A percentile compares a stretch with the other conserved stretches of the same genome.
Conservation (phyloP, 2,113 vertebrate species). For the Delphinapterus leucas region DNA sequence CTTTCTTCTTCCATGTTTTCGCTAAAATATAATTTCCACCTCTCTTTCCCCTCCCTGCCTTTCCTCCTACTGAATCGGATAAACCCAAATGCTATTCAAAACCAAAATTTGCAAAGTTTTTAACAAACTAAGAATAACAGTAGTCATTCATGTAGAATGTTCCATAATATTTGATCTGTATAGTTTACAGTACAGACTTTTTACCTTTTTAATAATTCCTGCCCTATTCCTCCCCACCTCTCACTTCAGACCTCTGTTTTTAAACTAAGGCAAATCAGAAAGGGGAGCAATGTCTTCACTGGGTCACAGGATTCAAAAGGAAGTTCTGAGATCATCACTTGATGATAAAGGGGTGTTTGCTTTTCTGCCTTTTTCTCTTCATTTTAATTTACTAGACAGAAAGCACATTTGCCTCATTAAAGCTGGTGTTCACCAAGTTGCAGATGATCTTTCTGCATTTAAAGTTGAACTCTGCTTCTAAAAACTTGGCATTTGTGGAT, state of each 20-base stretch:
- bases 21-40: background rate
- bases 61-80: background rate
- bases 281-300: background rate
- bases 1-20: slow-evolving; percentile 10
- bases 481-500: background rate
- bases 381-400: background rate
- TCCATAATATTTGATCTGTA: background rate
- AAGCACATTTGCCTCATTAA: slow-evolving; percentile 5
- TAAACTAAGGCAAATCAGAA: background rate
- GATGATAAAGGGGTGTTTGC: background rate
- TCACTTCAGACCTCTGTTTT: background rate
- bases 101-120: background rate
- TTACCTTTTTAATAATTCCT: background rate
- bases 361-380: background rate
- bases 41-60: background rate
- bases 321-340: background rate
- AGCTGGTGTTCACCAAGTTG: background rate
- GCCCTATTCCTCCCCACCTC: background rate
- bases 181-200: background rate
- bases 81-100: background rate
- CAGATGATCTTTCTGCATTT: background rate
- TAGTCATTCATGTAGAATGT: background rate
- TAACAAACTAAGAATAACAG: background rate
- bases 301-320: background rate
- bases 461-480: background rate